Evolutionary conservation across 1,140 invertebrate species (phyloP).

Genomic region (Anagrus nilaparvatae): DNA sequence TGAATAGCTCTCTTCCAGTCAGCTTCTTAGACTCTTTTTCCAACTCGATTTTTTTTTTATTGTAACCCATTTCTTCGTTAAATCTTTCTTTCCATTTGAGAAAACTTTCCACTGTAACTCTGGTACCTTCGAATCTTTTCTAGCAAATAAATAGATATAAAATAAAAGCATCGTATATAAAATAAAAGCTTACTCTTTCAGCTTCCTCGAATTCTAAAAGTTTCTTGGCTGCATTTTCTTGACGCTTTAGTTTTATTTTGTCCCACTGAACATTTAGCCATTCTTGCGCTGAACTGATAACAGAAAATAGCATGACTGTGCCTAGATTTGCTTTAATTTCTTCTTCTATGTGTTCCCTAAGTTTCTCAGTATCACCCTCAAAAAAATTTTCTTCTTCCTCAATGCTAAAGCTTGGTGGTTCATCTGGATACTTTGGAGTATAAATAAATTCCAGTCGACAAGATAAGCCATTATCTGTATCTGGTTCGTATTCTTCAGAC

Average conservation of each 20-base stretch:
- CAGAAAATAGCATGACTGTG: constrained; percentile 94
- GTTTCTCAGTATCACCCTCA: constrained; percentile 54
- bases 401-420: constrained; percentile 69
- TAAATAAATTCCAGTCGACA: constrained; percentile 75
- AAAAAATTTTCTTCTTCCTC: constrained; percentile 70
- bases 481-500: constrained; percentile 59
- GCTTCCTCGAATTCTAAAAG: constrained; percentile 72
- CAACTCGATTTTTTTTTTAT: constrained; percentile 59
- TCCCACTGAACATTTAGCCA: constrained; percentile 83
- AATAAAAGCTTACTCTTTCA: constrained; percentile 55
- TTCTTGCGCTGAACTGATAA: constrained; percentile 87
- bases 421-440: constrained; percentile 81
- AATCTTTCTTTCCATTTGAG: constrained; percentile 89
- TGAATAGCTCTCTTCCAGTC: constrained; percentile 83
- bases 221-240: constrained; percentile 59
- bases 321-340: constrained; percentile 84
- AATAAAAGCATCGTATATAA: not conserved
- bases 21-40: constrained; percentile 64
- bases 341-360: constrained; percentile 57
- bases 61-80: constrained; percentile 76
- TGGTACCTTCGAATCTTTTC: constrained; percentile 92
- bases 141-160: constrained; percentile 36
- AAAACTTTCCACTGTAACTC: constrained; percentile 93
- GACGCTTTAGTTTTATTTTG: constrained; percentile 56
- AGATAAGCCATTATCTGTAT: constrained; percentile 52